Base-by-base conservation (phyloP, 2,797 vertebrate species). In the Hypotaenidia philippensis region DNA sequence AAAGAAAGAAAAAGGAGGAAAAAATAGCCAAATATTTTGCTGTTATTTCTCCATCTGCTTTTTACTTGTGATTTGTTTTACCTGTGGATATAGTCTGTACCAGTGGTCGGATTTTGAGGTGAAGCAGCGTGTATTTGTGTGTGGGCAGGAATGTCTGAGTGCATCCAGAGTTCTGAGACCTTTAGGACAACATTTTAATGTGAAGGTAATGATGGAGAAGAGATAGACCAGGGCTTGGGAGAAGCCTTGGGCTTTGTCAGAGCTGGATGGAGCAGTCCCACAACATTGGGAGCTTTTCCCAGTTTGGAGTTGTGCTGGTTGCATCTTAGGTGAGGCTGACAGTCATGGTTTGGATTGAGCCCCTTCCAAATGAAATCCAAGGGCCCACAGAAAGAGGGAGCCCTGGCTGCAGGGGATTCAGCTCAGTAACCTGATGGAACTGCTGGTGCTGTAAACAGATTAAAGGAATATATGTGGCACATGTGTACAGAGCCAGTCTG, bases 281-380 rank as follows among this genome's bases (percentile, higher is more conserved):
- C 0, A 44, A 34, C 5, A 3, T 18, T 25, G 20, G 18, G 8
- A 3, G 0, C 2, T 31, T 5, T 5, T 27, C 52, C 26, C 63
- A 5, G 0, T 11, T n/a, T 41, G 32, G 18, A 36, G 32, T 3
- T 53, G 31, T 25, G 45, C 3, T 69, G 32, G 19, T 50, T 23
- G 23, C 10, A 7, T 20, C 29, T 22, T 6, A 11, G 1, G 9
- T 8, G 64, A 10, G 34, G 64, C 13, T 56, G 40, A 18, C 34
- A 19, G 8, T 13, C 32, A 36, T 36, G 36, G 36, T 36, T 36
- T 36, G 36, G 36, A 36, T 36, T 36, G 36, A 36, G 36, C 36
- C 36, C 36, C 36, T 57, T 52, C 60, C 22, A 19, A n/a, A 36
- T 13, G 25, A 31, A 64, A 25, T 19, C 17, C 32, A 6, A 15